Evolutionary conservation across 2,888 invertebrate genomes (phyloP).

Genomic region (Galeruca laticollis): DNA sequence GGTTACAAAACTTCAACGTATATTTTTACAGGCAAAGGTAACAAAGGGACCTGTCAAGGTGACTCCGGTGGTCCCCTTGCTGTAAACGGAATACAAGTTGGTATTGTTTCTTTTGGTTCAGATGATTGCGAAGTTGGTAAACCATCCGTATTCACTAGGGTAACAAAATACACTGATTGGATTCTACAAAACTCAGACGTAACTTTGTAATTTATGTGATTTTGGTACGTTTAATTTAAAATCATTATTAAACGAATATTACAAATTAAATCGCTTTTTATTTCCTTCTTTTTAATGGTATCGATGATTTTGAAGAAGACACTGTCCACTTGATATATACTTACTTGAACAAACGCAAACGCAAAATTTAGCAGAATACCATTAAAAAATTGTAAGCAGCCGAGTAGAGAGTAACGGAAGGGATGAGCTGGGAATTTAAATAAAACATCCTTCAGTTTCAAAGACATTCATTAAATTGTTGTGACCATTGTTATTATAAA

Average conservation of each 20-base stretch:
- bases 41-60: constrained; percentile 30
- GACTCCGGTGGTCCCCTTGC: constrained; percentile 50
- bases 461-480: background rate
- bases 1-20: background rate
- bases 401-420: no score
- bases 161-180: constrained; percentile 46
- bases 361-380: no score
- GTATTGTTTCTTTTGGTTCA: constrained; percentile 48
- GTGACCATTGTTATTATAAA: no score
- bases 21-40: background rate
- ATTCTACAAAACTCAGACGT: constrained; percentile 43
- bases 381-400: no score
- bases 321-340: no score
- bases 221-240: background rate
- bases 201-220: constrained; percentile 6
- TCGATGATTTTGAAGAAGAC: no score
- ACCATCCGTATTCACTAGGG: constrained; percentile 48
- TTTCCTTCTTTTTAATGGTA: no score
- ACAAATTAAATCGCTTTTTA: background rate
- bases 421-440: no score
- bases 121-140: constrained; percentile 41
- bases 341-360: no score
- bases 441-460: no score
- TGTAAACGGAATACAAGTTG: constrained; percentile 45
- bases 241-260: background rate